Evolutionary conservation across 2,113 vertebrate species (phyloP).

Genomic region (Puffinus mauretanicus): DNA sequence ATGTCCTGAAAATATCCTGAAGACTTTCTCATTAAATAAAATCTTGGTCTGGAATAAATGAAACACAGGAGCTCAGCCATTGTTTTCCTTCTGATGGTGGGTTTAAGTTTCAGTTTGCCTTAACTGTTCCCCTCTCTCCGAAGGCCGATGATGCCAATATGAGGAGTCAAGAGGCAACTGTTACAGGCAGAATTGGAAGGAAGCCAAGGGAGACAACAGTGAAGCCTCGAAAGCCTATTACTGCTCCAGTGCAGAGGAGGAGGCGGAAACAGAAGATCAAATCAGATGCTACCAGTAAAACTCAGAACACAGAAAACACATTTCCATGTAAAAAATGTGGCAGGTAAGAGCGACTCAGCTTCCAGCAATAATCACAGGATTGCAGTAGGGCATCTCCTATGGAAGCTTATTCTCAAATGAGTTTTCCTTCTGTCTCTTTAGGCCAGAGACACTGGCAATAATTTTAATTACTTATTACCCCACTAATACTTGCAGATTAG

Average conservation of each 20-base stretch:
- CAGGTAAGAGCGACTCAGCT: conserved; percentile 77
- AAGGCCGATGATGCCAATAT: conserved; percentile 76
- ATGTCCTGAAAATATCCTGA: neutral
- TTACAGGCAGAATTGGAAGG: conserved; percentile 52
- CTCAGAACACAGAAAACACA: conserved; percentile 83
- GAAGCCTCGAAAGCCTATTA: conserved; percentile 69
- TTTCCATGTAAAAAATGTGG: conserved; percentile 99
- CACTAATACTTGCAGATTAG: neutral
- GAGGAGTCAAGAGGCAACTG: conserved; percentile 74
- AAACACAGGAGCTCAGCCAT: neutral
- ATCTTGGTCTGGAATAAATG: neutral
- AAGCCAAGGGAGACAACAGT: conserved; percentile 68
- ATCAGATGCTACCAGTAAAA: conserved; percentile 73
- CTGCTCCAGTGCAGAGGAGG: conserved; percentile 70
- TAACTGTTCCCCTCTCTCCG: neutral
- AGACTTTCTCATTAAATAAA: neutral
- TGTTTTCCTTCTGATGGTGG: neutral
- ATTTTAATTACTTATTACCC: neutral
- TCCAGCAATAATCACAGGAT: neutral
- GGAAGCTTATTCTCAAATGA: neutral
- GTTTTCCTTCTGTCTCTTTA: neutral
- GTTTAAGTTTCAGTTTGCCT: neutral
- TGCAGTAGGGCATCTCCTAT: neutral
- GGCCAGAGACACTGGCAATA: neutral
- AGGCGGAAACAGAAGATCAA: conserved; percentile 70